A percentile compares a stretch with the other conserved stretches of the same genome.
These are phyloP conservation scores for Etheostoma perlongum DNA, from an alignment of 2,797 vertebrate species.

Conservation along the genomic window DNA sequence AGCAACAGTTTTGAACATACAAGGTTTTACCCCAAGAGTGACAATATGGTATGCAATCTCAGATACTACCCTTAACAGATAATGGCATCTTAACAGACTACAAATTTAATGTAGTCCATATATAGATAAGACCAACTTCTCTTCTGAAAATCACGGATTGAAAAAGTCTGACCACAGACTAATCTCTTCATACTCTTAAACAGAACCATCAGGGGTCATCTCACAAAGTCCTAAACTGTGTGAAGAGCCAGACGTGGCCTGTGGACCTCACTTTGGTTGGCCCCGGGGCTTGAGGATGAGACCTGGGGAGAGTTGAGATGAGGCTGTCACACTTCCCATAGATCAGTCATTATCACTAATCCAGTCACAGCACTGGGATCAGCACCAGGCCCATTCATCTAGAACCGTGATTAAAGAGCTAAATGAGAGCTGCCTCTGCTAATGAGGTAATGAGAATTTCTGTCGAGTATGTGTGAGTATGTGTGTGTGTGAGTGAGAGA, in stretches of 20 bases:
- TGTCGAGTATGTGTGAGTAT: conserved; percentile 44
- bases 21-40: no score
- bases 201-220: conserved; percentile 28
- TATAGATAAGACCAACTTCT: not conserved
- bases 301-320: conserved; percentile 86
- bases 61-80: not conserved
- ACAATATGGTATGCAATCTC: not conserved
- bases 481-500: conserved; percentile 12
- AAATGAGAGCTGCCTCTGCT: conserved; percentile 85
- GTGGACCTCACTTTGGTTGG: conserved; percentile 68
- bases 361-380: conserved; percentile 83
- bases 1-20: no score
- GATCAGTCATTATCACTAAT: conserved; percentile 86
- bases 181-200: conserved; percentile 27
- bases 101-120: not conserved
- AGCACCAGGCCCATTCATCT: conserved; percentile 83
- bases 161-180: conserved; percentile 4
- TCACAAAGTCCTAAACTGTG: conserved; percentile 25
- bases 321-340: conserved; percentile 85
- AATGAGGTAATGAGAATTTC: conserved; percentile 85
- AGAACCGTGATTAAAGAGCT: conserved; percentile 84
- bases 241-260: conserved; percentile 61
- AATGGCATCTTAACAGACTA: not conserved
- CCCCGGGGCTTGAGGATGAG: conserved; percentile 75
- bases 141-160: not conserved